A percentile compares a stretch with the other conserved stretches of the same genome.
phyloP scores from a whole-genome alignment of 2,888 invertebrate genomes.

The Unio pictorum region DNA sequence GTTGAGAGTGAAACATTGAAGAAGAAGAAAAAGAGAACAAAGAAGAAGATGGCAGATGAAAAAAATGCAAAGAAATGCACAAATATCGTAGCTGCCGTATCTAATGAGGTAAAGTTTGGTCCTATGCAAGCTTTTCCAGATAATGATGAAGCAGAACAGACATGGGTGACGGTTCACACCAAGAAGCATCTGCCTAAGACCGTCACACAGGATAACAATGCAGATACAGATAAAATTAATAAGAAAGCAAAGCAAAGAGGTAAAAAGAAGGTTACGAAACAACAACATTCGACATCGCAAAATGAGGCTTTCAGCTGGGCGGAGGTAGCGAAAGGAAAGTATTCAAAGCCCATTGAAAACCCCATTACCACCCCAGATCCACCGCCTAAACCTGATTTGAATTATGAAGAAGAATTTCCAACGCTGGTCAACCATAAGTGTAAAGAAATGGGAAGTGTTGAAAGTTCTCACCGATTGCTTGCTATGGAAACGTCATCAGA shows the following conservation, averaged over 20 bases:
- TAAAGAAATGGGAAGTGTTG: not conserved
- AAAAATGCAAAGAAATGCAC: too few species aligned
- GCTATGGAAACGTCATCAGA: too few species aligned
- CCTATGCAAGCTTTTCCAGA: too few species aligned
- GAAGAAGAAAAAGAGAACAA: too few species aligned
- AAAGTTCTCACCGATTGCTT: too few species aligned
- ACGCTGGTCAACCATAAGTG: slow-evolving; percentile 3
- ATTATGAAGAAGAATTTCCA: slow-evolving; percentile 24
- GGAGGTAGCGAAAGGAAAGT: slow-evolving; percentile 33
- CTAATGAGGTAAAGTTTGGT: too few species aligned
- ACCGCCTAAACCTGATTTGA: not conserved
- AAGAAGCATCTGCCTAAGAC: slow-evolving; percentile 13
- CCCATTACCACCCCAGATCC: too few species aligned
- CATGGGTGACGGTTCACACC: slow-evolving; percentile 26
- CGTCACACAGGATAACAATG: too few species aligned
- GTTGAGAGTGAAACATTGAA: too few species aligned
- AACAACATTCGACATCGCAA: not conserved
- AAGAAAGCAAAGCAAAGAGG: slow-evolving; percentile 1
- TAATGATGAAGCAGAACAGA: too few species aligned
- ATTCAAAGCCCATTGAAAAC: not conserved
- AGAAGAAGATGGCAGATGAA: too few species aligned
- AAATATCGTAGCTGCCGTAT: too few species aligned
- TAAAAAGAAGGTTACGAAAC: not conserved
- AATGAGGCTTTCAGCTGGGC: slow-evolving; percentile 27
- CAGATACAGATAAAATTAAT: slow-evolving; percentile 15